Conservation (phyloP, 2,797 vertebrate species). For the Rhadinocentrus ornatus region DNA sequence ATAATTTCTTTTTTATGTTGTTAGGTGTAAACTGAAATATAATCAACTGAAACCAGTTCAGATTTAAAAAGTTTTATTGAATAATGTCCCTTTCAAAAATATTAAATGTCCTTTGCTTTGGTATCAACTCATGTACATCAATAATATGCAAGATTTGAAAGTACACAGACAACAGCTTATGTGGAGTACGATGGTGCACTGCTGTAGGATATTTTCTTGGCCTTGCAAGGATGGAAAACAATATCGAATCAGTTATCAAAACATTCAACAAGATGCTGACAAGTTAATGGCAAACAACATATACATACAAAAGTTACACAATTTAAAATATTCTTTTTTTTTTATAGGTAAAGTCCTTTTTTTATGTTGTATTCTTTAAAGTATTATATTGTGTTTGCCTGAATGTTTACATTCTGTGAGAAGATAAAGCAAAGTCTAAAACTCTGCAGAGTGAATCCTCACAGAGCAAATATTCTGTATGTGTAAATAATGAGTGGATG, state of each 20-base stretch:
- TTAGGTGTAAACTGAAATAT: background rate
- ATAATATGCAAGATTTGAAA: constrained; percentile 27
- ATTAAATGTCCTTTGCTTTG: constrained; percentile 54
- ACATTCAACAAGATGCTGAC: constrained; percentile 39
- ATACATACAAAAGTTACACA: constrained; percentile 26
- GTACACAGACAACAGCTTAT: constrained; percentile 35
- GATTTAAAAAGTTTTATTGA: constrained; percentile 58
- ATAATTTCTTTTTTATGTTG: no score
- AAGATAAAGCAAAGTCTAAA: background rate
- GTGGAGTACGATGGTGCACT: constrained; percentile 18
- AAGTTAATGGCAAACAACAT: constrained; percentile 47
- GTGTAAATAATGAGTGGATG: constrained; percentile 1
- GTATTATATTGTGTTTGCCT: background rate
- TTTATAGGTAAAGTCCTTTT: background rate
- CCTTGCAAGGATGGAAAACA: constrained; percentile 15
- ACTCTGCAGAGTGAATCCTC: constrained; percentile 1
- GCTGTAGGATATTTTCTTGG: constrained; percentile 25
- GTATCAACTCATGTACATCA: constrained; percentile 55
- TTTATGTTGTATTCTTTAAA: background rate
- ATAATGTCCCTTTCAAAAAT: constrained; percentile 46
- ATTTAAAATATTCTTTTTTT: constrained; percentile 7
- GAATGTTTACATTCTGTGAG: background rate
- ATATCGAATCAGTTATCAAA: constrained; percentile 27
- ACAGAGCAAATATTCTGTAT: constrained; percentile 2
- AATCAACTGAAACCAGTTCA: background rate